A percentile compares a stretch with the other conserved stretches of the same genome.
Conservation (phyloP, 2,888 invertebrate species). For the Conus canariensis region DNA sequence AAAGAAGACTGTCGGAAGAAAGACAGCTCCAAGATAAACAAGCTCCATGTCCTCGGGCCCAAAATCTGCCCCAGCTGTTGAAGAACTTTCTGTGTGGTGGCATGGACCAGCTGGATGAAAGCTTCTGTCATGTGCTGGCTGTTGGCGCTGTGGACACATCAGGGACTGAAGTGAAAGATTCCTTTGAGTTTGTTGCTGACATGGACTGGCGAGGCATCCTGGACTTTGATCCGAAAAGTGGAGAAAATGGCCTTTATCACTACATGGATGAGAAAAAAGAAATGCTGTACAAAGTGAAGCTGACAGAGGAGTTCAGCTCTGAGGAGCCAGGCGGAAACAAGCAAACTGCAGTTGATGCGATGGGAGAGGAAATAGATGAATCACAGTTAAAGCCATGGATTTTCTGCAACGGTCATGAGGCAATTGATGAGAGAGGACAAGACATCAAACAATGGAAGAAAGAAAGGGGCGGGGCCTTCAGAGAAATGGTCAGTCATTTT, state of each 20-base stretch:
- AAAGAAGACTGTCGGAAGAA: not conserved
- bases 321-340: not conserved
- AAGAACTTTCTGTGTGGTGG: constrained; percentile 34
- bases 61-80: constrained; percentile 10
- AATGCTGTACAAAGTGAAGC: constrained; percentile 51
- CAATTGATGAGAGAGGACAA: constrained; percentile 43
- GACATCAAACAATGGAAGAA: constrained; percentile 58
- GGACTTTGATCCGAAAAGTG: constrained; percentile 56
- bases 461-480: constrained; percentile 57
- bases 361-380: constrained; percentile 9
- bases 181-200: constrained; percentile 51
- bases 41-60: too few species aligned
- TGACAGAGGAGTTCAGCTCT: constrained; percentile 55
- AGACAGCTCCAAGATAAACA: constrained; percentile 29
- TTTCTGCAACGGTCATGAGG: constrained; percentile 64
- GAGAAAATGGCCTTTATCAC: constrained; percentile 48
- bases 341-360: not conserved
- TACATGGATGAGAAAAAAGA: constrained; percentile 48
- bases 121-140: constrained; percentile 51
- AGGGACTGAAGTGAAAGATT: not conserved
- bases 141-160: constrained; percentile 47
- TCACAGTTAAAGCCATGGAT: constrained; percentile 54
- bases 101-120: constrained; percentile 46
- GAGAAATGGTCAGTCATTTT: constrained; percentile 56
- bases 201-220: constrained; percentile 55